These are phyloP conservation scores for Ametastegia equiseti DNA, from an alignment of 2,888 invertebrate genomes.

Conservation along the genomic window DNA sequence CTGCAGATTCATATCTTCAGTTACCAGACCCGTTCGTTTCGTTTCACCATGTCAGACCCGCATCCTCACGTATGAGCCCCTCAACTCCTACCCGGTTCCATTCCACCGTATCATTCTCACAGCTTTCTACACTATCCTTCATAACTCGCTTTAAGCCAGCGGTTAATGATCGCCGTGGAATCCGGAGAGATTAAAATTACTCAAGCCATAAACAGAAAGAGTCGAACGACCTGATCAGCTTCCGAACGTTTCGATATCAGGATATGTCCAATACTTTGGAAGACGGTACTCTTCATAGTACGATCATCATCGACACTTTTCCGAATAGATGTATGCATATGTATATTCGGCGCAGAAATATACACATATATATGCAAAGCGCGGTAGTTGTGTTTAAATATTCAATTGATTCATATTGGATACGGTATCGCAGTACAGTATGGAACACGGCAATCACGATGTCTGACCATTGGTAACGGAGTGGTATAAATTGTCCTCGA, in stretches of 20 bases:
- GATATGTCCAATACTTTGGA: too few species aligned
- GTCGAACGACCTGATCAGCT: too few species aligned
- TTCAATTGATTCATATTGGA: slow-evolving; percentile 6
- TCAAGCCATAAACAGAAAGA: too few species aligned
- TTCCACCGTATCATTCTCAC: too few species aligned
- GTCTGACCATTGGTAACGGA: slow-evolving; percentile 1
- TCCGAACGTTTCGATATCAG: too few species aligned
- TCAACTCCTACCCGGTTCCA: slow-evolving; percentile 51
- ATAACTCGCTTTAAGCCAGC: too few species aligned
- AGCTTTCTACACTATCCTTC: too few species aligned
- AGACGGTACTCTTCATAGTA: too few species aligned
- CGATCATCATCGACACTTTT: too few species aligned
- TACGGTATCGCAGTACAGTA: background rate
- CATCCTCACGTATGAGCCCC: slow-evolving; percentile 49
- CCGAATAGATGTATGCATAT: too few species aligned
- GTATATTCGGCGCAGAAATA: background rate
- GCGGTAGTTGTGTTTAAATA: background rate
- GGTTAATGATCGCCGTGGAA: too few species aligned
- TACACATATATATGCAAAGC: background rate
- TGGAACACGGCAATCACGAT: background rate
- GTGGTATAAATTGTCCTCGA: slow-evolving; percentile 6
- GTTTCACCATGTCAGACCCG: slow-evolving; percentile 44
- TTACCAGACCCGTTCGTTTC: slow-evolving; percentile 62
- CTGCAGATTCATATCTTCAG: slow-evolving; percentile 74
- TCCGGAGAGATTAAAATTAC: too few species aligned